Evolutionary conservation across 2,888 invertebrate species (phyloP), one percentile per base, ranked within the genome.

Genomic region (Cryptus armator): DNA sequence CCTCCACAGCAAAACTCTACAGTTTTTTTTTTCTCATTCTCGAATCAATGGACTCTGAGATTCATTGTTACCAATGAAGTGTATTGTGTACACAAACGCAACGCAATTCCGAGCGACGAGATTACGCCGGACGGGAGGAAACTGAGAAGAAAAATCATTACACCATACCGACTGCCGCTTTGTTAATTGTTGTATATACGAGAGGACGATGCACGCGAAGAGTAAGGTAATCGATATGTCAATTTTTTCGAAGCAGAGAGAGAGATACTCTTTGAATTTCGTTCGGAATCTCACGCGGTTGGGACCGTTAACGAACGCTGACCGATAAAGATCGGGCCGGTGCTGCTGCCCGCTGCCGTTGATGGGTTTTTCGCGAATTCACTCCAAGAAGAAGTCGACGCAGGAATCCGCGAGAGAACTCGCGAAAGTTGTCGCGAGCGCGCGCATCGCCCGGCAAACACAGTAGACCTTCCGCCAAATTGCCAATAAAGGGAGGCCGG

Each of bases 21-120:
- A 19, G 37, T 5, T 5, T 72, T 67, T 16, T 66, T 51, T 53
- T 59, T 64, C 62, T 64, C 70, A 78, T 67, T 67, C 75, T 66
- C 78, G 87, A 89, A 88, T 89, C 89, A 88, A 90, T 90, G 90
- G 89, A 90, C 91, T 87, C 88, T 87, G 89, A 88, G 86, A 88
- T 89, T 84, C 82, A 83, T 86, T 86, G 86, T 86, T 56, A 56
- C 56, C 66, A 46, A n/a, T 66, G 37, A 83, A 68, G 72, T 24
- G 56, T 59, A 44, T 32, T 46, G 46, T 46, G 24, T 46, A 44
- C 29, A 62, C n/a, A 32, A 46, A 46, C 43, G 37, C 37, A 37
- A 37, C 37, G 37, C 37, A 37, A 37, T 37, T 37, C 37, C 24
- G 79, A 81, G 64, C 56, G 68, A 62, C 44, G 67, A 83, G 85